Base-by-base conservation (phyloP, 2,113 vertebrate species). In the Elachura formosa region DNA sequence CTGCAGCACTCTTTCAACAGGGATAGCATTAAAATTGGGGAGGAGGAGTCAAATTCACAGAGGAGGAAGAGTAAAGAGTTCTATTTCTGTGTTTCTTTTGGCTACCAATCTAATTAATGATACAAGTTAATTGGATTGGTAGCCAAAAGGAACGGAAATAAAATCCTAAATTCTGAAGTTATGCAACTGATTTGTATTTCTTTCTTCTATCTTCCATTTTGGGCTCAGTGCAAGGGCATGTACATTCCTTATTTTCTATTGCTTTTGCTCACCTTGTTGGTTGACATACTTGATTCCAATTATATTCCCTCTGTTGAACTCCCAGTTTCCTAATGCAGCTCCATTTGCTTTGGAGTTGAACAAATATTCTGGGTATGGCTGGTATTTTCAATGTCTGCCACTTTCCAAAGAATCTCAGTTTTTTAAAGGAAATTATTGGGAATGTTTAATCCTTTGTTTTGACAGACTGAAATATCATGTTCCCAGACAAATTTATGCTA, bases 51-150 rank as follows among this genome's bases (percentile, higher is more conserved):
- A 93, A n/a, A 96, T 80, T 24, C 74, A 59, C 55, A 83, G 69
- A 73, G 25, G 33, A 87, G n/a, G 43, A 85, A 73, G 67, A 56
- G 58, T 85, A 40, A 85, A 73, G 67, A 56, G 58, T 85, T 91
- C 69, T 95, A 91, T 87, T 89, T 83, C 81, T 84, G 7, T 31
- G 71, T 83, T 93, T 94, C 94, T 96, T 96, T 91, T 90, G 89
- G 89, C 95, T 91, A 96, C 55, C 55, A 91, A 74, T 77, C 89
- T 91, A 94, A 96, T 96, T 96, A 97, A 87, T 25, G 9, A 80
- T 29, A 79, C 24, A 29, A 95, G 66, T 91, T 96, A 96, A 96
- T 97, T 96, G 78, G 23, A 83, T 87, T 85, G 78, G 22, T 90
- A 93, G 95, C 94, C 48, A 7, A 96, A 93, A 95, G 93, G 91